These are phyloP conservation scores for Stegostoma tigrinum DNA, from an alignment of 2,113 vertebrate species.

Conservation along the genomic window DNA sequence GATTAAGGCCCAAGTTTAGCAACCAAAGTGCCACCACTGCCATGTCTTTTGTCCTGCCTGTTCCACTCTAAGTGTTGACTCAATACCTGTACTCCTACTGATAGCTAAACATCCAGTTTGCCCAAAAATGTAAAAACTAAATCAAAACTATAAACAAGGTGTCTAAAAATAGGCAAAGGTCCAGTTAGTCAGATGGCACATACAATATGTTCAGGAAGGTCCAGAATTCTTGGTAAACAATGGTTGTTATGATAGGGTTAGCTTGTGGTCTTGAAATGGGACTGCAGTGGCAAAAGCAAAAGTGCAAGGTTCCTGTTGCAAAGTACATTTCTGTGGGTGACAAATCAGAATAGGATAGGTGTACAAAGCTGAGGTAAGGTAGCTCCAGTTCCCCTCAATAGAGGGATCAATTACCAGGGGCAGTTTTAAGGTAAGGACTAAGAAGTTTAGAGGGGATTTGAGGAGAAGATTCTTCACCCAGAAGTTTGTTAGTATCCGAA, in stretches of 20 bases:
- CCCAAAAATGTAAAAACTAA: neutral
- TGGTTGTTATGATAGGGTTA: neutral
- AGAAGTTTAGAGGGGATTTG: too few relatives aligned
- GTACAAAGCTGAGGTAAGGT: too few relatives aligned
- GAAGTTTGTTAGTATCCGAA: too few relatives aligned
- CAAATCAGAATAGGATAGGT: neutral
- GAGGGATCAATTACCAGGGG: too few relatives aligned
- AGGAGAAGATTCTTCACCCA: too few relatives aligned
- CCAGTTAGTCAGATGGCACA: neutral
- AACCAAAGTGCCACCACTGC: too few relatives aligned
- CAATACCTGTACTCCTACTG: neutral
- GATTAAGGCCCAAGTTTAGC: too few relatives aligned
- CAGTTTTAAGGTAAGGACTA: too few relatives aligned
- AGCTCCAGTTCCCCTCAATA: too few relatives aligned
- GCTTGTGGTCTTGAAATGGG: neutral
- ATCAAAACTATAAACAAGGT: neutral
- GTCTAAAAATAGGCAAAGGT: too few relatives aligned
- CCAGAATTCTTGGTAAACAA: neutral
- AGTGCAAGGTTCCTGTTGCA: neutral
- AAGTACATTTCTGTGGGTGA: neutral
- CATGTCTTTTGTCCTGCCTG: too few relatives aligned
- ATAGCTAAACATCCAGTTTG: neutral
- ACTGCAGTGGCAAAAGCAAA: neutral
- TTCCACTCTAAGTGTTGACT: neutral
- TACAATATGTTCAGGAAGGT: neutral